Evolutionary conservation across 2,888 invertebrate species (phyloP).

Genomic region (Melieria picta): DNA sequence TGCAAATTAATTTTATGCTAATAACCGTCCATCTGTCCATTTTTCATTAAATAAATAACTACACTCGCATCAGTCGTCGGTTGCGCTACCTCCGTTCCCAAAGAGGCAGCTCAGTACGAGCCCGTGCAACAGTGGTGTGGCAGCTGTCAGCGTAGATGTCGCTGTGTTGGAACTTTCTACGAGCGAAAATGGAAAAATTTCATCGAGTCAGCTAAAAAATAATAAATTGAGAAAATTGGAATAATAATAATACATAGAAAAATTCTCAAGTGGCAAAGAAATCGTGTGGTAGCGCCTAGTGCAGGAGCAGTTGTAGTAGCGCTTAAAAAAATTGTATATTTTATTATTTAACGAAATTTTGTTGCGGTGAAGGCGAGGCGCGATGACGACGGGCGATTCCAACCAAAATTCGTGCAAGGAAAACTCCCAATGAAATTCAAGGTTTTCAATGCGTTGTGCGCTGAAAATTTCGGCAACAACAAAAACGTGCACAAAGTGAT

Average conservation of each 20-base stretch:
- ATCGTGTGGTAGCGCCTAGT: neutral
- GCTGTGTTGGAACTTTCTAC: slow-evolving; percentile 36
- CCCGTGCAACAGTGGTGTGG: too few species aligned
- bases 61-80: too few species aligned
- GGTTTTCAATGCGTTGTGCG: slow-evolving; percentile 30
- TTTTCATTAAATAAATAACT: too few species aligned
- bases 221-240: slow-evolving; percentile 17
- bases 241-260: slow-evolving; percentile 7
- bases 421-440: slow-evolving; percentile 27
- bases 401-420: slow-evolving; percentile 24
- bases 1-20: too few species aligned
- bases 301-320: neutral
- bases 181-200: slow-evolving; percentile 32
- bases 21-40: too few species aligned
- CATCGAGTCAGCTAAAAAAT: slow-evolving; percentile 29
- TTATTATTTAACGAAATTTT: too few species aligned
- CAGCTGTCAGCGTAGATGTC: slow-evolving; percentile 30
- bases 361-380: neutral
- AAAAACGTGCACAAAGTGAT: neutral
- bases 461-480: slow-evolving; percentile 24
- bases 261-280: slow-evolving; percentile 14
- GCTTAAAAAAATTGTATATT: too few species aligned
- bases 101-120: too few species aligned
- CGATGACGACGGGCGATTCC: slow-evolving; percentile 13
- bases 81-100: too few species aligned